phyloP scores from a whole-genome alignment of 2,888 invertebrate genomes.

The Drosophila nr. perissopoda region DNA sequence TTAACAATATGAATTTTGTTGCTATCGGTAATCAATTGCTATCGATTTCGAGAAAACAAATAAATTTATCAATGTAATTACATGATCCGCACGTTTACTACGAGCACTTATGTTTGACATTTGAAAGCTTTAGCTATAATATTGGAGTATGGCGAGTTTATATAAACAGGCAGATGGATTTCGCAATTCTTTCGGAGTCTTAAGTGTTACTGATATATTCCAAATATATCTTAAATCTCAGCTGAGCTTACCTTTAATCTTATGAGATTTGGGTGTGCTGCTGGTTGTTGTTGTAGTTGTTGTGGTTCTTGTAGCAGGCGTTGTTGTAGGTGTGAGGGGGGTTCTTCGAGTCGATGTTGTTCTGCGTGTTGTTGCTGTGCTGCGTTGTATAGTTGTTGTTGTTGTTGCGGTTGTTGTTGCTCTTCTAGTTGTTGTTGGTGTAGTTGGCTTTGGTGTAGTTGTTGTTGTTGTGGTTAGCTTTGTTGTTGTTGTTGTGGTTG shows the following conservation, averaged over 20 bases:
- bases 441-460: not conserved
- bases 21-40: not conserved
- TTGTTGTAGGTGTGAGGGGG: not conserved
- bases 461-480: conserved; percentile 2
- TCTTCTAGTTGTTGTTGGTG: not conserved
- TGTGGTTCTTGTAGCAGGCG: not conserved
- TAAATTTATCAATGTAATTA: not conserved
- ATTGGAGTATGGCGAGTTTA: not conserved
- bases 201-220: not conserved
- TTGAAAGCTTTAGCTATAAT: not conserved
- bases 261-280: not conserved
- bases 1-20: not conserved
- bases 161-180: not conserved
- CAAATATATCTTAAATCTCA: not conserved
- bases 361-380: not conserved
- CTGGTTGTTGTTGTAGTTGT: not conserved
- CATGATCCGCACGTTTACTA: not conserved
- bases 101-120: not conserved
- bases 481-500: conserved; percentile 18
- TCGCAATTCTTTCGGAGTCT: not conserved
- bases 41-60: not conserved
- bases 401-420: conserved; percentile 3
- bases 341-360: not conserved
- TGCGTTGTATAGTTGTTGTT: not conserved
- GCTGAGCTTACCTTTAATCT: not conserved